Conservation (phyloP, 1,140 invertebrate genomes). For the Argopecten irradians region DNA sequence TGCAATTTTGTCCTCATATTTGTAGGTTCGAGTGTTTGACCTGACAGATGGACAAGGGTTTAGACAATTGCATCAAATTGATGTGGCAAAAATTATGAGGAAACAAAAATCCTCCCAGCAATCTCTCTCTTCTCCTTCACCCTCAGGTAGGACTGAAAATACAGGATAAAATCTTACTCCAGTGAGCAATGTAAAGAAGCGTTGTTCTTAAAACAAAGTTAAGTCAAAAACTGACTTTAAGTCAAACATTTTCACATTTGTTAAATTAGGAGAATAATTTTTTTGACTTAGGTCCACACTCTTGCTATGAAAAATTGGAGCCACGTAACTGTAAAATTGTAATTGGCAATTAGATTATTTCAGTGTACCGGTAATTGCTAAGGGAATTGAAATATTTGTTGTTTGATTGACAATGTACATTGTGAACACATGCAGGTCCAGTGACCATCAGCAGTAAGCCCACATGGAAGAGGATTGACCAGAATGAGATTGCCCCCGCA, state of each 20-base stretch:
- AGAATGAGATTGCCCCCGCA: conserved; percentile 28
- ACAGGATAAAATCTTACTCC: no score
- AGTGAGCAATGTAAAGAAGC: no score
- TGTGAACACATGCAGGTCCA: conserved; percentile 52
- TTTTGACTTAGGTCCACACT: no score
- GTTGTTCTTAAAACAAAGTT: no score
- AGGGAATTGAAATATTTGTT: neutral
- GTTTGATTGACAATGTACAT: conserved; percentile 4
- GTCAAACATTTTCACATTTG: no score
- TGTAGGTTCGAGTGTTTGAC: conserved; percentile 70
- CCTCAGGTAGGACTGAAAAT: neutral
- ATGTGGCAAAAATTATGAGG: conserved; percentile 63
- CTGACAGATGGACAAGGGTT: conserved; percentile 73
- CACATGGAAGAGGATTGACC: conserved; percentile 56
- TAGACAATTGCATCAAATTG: conserved; percentile 68
- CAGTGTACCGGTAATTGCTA: no score
- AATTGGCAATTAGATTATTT: no score
- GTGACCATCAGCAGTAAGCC: conserved; percentile 67
- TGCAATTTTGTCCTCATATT: neutral
- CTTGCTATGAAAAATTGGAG: no score
- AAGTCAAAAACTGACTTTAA: no score
- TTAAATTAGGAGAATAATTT: no score
- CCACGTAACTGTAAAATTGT: no score
- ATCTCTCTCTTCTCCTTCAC: neutral
- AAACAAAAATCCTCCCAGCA: conserved; percentile 51